A percentile compares a stretch with the other conserved stretches of the same genome.
Conservation (phyloP, 1,140 invertebrate species). For the Capitella teleta region DNA sequence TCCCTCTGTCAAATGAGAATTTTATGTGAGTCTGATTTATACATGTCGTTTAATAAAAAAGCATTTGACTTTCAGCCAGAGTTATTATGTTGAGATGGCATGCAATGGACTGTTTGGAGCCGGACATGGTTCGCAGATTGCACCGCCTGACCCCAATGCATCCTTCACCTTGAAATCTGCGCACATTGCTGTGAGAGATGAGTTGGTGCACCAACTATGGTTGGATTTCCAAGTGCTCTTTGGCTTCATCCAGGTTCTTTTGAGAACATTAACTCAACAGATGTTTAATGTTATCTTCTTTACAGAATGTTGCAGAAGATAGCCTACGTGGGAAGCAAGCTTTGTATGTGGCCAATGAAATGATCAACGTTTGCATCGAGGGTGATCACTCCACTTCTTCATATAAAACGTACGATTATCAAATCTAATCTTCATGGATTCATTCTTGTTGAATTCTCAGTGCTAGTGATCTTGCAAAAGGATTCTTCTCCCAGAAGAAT, state of each 20-base stretch:
- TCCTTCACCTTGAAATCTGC: conserved; percentile 37
- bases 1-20: conserved; percentile 16
- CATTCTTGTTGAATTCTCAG: conserved; percentile 19
- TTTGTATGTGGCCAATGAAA: conserved; percentile 39
- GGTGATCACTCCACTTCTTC: background rate
- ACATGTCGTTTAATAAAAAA: too few relatives aligned
- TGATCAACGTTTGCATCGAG: conserved; percentile 25
- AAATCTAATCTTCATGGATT: background rate
- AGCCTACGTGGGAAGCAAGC: conserved; percentile 31
- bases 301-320: conserved; percentile 36
- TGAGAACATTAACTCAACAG: too few relatives aligned
- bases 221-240: conserved; percentile 44
- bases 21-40: too few relatives aligned
- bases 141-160: conserved; percentile 37
- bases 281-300: too few relatives aligned
- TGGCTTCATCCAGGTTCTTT: conserved; percentile 40
- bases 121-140: conserved; percentile 37
- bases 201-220: conserved; percentile 39
- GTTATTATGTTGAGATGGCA: conserved; percentile 45
- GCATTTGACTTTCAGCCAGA: conserved; percentile 19
- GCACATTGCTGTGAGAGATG: conserved; percentile 43
- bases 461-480: conserved; percentile 34
- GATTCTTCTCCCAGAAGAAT: conserved; percentile 44
- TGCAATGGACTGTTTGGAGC: conserved; percentile 46
- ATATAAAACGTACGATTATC: background rate